Conservation (phyloP, 2,797 vertebrate species). For the Sarcoramphus papa region DNA sequence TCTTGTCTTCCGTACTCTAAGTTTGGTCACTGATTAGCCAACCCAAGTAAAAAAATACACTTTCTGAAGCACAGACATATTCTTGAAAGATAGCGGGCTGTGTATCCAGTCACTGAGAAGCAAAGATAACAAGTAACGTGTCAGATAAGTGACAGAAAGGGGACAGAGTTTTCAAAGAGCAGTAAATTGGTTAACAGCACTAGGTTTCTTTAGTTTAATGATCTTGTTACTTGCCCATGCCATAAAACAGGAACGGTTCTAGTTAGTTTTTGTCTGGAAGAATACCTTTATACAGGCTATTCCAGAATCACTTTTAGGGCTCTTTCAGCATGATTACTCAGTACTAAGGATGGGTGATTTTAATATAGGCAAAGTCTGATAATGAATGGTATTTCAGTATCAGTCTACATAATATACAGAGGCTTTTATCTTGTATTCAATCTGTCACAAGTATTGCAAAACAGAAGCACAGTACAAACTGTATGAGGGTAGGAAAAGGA, state of each 20-base stretch:
- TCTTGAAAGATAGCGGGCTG: neutral
- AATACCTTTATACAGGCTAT: neutral
- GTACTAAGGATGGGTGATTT: neutral
- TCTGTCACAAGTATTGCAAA: neutral
- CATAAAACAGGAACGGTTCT: neutral
- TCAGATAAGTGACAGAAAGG: neutral
- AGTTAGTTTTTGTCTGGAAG: neutral
- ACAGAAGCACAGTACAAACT: neutral
- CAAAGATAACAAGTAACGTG: neutral
- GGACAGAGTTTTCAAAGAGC: neutral
- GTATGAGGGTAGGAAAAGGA: neutral
- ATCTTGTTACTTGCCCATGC: neutral
- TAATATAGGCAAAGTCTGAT: neutral
- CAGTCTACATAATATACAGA: neutral
- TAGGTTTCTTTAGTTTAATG: neutral
- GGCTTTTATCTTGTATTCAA: neutral
- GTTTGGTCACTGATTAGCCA: neutral
- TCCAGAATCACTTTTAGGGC: neutral
- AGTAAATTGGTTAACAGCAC: neutral
- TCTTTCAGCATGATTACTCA: neutral
- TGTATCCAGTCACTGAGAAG: neutral
- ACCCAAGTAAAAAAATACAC: neutral
- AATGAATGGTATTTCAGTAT: neutral
- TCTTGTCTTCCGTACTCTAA: neutral
- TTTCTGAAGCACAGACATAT: neutral